A percentile compares a stretch with the other conserved stretches of the same genome.
Evolutionary conservation across 2,113 vertebrate genomes (phyloP).

Genomic region (Kryptolebias marmoratus): DNA sequence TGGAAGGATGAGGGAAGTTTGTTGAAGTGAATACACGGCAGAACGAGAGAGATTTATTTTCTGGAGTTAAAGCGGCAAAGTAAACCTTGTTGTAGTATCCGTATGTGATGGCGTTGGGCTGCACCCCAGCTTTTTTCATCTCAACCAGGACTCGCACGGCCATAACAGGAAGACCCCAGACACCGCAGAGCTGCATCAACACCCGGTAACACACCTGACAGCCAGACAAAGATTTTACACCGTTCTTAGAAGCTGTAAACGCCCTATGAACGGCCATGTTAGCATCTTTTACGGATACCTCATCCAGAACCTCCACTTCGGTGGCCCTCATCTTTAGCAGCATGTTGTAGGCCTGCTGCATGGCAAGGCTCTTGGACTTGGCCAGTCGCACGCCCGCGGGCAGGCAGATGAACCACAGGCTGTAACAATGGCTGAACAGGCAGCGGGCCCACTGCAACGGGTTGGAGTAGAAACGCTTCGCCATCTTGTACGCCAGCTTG

Average conservation of each 20-base stretch:
- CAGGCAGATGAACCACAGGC: constrained; percentile 98
- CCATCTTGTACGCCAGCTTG: constrained; percentile 94
- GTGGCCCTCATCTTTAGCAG: constrained; percentile 93
- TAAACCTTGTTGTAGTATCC: constrained; percentile 98
- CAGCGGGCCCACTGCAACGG: constrained; percentile 93
- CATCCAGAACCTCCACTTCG: constrained; percentile 93
- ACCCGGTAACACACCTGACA: constrained; percentile 95
- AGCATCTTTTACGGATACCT: constrained; percentile 76
- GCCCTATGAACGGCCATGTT: background rate
- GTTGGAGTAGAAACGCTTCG: constrained; percentile 87
- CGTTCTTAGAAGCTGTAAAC: background rate
- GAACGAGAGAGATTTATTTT: background rate
- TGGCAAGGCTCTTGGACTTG: constrained; percentile 87
- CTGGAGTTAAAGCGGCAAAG: too few species aligned
- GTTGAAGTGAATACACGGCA: too few species aligned
- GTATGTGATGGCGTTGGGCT: constrained; percentile 97
- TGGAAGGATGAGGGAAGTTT: background rate
- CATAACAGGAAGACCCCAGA: constrained; percentile 93
- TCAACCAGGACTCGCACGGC: constrained; percentile 95
- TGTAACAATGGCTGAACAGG: constrained; percentile 96
- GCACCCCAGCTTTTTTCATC: constrained; percentile 95
- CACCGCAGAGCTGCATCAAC: constrained; percentile 96
- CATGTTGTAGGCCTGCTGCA: constrained; percentile 93
- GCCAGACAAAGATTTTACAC: background rate
- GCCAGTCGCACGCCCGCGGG: constrained; percentile 88